These are phyloP conservation scores for Sipha maydis DNA, from an alignment of 2,888 invertebrate genomes.

Conservation along the genomic window DNA sequence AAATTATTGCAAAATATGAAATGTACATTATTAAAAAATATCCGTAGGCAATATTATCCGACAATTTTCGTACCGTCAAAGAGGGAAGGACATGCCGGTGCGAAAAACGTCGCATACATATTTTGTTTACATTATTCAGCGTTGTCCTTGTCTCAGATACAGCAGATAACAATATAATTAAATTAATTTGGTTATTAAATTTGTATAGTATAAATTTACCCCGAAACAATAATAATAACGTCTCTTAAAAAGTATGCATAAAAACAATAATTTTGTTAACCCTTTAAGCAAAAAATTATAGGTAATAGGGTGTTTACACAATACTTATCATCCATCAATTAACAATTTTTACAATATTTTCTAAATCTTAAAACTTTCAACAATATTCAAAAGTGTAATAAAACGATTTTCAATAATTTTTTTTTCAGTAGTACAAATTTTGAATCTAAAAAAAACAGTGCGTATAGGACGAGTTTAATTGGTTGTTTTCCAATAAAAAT, in stretches of 20 bases:
- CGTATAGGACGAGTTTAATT: conserved; percentile 59
- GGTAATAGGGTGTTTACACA: conserved; percentile 57
- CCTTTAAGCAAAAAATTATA: conserved; percentile 61
- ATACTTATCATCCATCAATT: conserved; percentile 62
- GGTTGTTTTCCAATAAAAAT: conserved; percentile 59
- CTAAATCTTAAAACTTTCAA: conserved; percentile 61
- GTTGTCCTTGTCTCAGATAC: conserved; percentile 62
- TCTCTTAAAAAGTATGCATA: conserved; percentile 58
- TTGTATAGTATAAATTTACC: conserved; percentile 58
- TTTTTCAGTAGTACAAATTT: conserved; percentile 58
- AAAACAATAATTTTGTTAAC: conserved; percentile 58
- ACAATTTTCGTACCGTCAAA: conserved; percentile 62
- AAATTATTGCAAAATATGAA: conserved; percentile 62
- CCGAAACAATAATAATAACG: conserved; percentile 60
- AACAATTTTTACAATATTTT: conserved; percentile 62
- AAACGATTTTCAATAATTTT: conserved; percentile 48
- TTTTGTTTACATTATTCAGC: conserved; percentile 62
- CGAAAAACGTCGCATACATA: conserved; percentile 62
- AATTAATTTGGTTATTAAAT: conserved; percentile 56
- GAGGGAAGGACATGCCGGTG: conserved; percentile 62
- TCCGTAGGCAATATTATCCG: conserved; percentile 62
- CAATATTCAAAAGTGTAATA: conserved; percentile 61
- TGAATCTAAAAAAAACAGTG: conserved; percentile 61
- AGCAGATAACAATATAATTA: conserved; percentile 61
- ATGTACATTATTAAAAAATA: conserved; percentile 62